A percentile compares a stretch with the other conserved stretches of the same genome.
Conservation (phyloP, 64 coral and sea anemone species). For the Anthopleura sola region DNA sequence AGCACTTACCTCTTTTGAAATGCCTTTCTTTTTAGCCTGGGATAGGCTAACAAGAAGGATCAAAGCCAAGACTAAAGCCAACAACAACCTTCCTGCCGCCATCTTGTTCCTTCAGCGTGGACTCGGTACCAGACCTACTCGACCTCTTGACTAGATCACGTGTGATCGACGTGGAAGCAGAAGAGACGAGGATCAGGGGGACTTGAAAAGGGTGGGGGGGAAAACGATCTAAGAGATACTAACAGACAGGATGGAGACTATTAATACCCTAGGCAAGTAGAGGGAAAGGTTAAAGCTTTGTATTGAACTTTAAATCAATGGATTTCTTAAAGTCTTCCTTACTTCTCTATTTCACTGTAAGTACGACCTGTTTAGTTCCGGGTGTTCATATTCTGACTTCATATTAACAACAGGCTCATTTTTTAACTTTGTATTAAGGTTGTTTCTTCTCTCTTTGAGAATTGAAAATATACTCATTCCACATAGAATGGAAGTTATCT, state of each 20-base stretch:
- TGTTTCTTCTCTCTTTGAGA: no score
- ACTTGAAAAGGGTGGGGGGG: background rate
- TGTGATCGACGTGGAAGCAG: background rate
- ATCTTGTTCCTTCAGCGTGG: slow-evolving; percentile 53
- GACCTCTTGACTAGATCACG: background rate
- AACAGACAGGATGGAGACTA: background rate
- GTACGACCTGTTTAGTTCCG: no score
- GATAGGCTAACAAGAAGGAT: slow-evolving; percentile 19
- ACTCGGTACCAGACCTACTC: slow-evolving; percentile 29
- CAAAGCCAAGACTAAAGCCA: slow-evolving; percentile 13
- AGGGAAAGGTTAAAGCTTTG: background rate
- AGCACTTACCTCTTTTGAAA: slow-evolving; percentile 76
- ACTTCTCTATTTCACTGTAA: background rate
- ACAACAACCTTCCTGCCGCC: slow-evolving; percentile 75
- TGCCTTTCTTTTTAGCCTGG: slow-evolving; percentile 87
- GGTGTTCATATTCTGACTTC: no score
- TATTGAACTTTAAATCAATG: background rate
- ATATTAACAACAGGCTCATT: no score
- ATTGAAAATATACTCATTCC: no score
- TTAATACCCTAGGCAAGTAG: background rate
- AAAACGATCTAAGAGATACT: background rate
- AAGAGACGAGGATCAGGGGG: background rate
- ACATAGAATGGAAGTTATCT: no score
- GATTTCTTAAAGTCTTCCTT: background rate
- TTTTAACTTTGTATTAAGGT: no score